phyloP scores from a whole-genome alignment of 2,888 invertebrate genomes.

The Abrostola triplasia region DNA sequence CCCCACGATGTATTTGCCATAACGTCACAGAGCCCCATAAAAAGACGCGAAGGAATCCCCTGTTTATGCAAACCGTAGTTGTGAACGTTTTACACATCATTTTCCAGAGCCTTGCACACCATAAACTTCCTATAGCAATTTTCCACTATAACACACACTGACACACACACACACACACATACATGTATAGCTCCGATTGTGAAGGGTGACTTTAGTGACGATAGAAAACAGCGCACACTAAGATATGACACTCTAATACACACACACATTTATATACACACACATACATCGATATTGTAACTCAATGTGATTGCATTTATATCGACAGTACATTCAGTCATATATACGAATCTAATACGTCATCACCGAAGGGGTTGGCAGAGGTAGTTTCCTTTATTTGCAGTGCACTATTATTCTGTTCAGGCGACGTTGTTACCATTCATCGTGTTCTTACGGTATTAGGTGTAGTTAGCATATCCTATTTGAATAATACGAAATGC shows the following conservation, averaged over 20 bases:
- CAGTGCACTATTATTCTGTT: too few relatives aligned
- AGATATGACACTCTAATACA: neutral
- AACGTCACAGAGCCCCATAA: constrained; percentile 15
- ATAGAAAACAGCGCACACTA: constrained; percentile 3
- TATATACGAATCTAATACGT: too few relatives aligned
- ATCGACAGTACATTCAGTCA: neutral
- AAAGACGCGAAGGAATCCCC: constrained; percentile 22
- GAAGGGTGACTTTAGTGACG: constrained; percentile 9
- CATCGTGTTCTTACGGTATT: too few relatives aligned
- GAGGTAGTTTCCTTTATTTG: neutral
- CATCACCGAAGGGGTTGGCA: neutral
- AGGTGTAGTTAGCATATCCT: too few relatives aligned
- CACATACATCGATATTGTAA: neutral
- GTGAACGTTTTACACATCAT: constrained; percentile 55
- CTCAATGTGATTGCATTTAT: neutral
- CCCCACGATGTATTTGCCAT: neutral
- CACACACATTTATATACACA: neutral
- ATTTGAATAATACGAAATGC: too few relatives aligned
- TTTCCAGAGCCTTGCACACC: constrained; percentile 53
- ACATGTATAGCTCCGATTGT: constrained; percentile 3
- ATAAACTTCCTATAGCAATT: constrained; percentile 57
- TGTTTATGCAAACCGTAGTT: constrained; percentile 53
- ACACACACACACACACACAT: constrained; percentile 4
- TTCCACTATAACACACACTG: constrained; percentile 52
- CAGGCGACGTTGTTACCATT: too few relatives aligned